A percentile compares a stretch with the other conserved stretches of the same genome.
Conservation (phyloP, 2,797 vertebrate species). For the Darevskia mixta region DNA sequence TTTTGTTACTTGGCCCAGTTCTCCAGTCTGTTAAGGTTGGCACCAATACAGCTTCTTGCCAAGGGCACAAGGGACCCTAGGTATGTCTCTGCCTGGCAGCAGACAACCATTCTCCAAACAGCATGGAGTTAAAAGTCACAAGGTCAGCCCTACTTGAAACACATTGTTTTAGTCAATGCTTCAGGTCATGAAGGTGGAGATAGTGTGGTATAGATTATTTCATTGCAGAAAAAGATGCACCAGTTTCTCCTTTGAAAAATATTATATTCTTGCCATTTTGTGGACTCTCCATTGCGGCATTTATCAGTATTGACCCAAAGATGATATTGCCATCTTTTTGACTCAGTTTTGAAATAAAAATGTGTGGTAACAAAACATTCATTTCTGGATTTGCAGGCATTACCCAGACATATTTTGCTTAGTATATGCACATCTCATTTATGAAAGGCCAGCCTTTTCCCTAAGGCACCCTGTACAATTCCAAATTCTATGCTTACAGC, state of each 20-base stretch:
- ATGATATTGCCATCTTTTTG: background rate
- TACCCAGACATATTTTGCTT: background rate
- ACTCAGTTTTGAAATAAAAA: background rate
- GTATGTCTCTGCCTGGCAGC: too few species aligned
- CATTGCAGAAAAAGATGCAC: background rate
- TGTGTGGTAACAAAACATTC: background rate
- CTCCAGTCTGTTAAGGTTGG: too few species aligned
- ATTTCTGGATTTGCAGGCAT: slow-evolving; percentile 21
- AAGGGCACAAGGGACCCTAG: too few species aligned
- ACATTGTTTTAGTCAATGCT: background rate
- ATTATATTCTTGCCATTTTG: background rate
- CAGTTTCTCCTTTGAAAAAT: background rate
- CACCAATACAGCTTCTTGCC: too few species aligned
- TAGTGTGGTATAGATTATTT: background rate
- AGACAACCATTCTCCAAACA: too few species aligned
- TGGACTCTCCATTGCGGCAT: background rate
- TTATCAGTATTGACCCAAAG: background rate
- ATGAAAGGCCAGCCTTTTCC: slow-evolving; percentile 20
- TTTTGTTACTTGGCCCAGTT: too few species aligned
- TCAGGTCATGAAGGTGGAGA: background rate
- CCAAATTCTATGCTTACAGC: background rate
- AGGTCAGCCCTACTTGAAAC: background rate
- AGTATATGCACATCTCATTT: background rate
- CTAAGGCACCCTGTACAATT: slow-evolving; percentile 25
- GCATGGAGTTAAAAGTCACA: background rate